phyloP scores from a whole-genome alignment of 2,888 invertebrate genomes.

The Heteromurus nitidus region DNA sequence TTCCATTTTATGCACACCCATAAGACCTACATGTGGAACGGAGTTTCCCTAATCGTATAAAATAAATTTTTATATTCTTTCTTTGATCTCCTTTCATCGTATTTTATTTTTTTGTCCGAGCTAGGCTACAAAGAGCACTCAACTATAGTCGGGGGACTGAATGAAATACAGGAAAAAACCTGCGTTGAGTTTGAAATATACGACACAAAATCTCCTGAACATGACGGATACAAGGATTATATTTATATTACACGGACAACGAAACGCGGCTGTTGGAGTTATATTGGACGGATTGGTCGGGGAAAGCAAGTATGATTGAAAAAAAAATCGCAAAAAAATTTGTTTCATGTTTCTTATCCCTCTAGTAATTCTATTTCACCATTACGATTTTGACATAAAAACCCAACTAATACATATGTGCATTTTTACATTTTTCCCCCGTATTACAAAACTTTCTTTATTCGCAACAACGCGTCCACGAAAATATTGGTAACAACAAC shows the following conservation, averaged over 20 bases:
- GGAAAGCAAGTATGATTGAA: constrained; percentile 66
- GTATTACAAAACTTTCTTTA: no score
- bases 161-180: constrained; percentile 68
- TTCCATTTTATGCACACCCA: no score
- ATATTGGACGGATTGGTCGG: constrained; percentile 69
- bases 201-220: constrained; percentile 52
- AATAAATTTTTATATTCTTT: not conserved
- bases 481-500: not conserved
- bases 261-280: constrained; percentile 69
- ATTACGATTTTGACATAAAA: no score
- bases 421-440: no score
- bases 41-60: no score
- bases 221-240: constrained; percentile 56
- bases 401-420: no score
- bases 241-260: constrained; percentile 68
- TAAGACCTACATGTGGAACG: no score
- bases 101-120: constrained; percentile 2
- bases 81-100: not conserved
- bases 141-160: constrained; percentile 66
- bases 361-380: no score
- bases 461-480: no score
- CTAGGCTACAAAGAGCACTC: constrained; percentile 65
- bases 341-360: no score
- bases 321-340: no score
- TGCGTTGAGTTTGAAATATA: constrained; percentile 70